Evolutionary conservation across 2,888 invertebrate genomes (phyloP), one percentile per base, ranked within the genome.

Genomic region (Archips xylosteana): DNA sequence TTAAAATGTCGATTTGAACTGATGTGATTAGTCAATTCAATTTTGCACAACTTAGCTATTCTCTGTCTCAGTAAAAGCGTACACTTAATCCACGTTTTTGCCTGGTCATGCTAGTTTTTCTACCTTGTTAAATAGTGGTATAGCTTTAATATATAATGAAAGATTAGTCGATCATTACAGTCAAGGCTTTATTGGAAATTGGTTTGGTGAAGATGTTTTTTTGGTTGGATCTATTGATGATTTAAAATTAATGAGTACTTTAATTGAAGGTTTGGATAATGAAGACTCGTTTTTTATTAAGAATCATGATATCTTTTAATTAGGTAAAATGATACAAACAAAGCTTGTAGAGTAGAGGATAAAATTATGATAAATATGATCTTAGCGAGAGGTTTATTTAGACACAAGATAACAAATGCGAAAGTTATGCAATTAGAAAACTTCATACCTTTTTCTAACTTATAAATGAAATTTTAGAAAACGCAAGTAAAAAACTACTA

Each of bases 21-120:
- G 3, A 3, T 2, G 12, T 3, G 12, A 45, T 45, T 45, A 3
- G 12, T 45, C 45, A 12, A 45, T 45, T 45, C 45, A 12, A 45
- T 45, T 45, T 12, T 12, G 12, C 10, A 45, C 12, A 12, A 12
- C 39, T 39, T 6, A 6, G 39, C 39, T 39, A 39, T 39, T 45
- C 9, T 8, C 45, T 10, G 45, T 10, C 49, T 45, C 12, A 45
- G 12, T 3, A 12, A 12, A 45, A 45, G 3, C 45, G 45, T 10
- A 45, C 45, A 3, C 45, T 45, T 45, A 45, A 12, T 45, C 45
- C 3, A 2, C 10, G 12, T 45, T 73, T 60, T 65, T 60, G 73
- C 64, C 6, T 51, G 60, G 60, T 74, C 73, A 74, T 70, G 74
- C 70, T 74, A 51, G 69, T 74, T 74, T 74, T 74, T 74, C 65